Conservation (phyloP, 1,140 invertebrate species). For the Patella vulgata region DNA sequence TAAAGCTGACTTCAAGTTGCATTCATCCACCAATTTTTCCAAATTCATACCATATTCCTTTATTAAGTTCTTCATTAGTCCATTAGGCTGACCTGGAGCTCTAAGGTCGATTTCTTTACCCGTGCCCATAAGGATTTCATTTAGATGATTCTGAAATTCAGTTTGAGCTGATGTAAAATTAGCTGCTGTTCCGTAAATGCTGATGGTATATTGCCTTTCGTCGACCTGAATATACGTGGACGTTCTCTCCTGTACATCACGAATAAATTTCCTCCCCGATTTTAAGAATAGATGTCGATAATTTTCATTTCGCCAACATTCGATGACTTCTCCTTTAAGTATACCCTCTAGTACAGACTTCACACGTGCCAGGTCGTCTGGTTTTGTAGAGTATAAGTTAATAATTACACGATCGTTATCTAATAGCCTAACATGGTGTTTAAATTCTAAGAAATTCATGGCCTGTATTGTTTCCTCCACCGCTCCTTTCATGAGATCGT, state of each 20-base stretch:
- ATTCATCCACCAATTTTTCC: constrained; percentile 25
- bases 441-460: too few species aligned
- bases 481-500: too few species aligned
- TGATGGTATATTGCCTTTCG: background rate
- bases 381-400: background rate
- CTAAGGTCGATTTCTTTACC: constrained; percentile 30
- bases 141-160: constrained; percentile 1
- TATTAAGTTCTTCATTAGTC: constrained; percentile 52
- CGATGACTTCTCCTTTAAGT: too few species aligned
- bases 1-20: constrained; percentile 21
- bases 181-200: background rate
- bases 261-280: too few species aligned
- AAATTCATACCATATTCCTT: constrained; percentile 32
- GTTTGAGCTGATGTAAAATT: constrained; percentile 6
- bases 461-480: too few species aligned
- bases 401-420: background rate
- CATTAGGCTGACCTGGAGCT: constrained; percentile 40
- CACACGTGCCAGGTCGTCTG: too few species aligned
- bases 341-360: too few species aligned
- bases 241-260: background rate
- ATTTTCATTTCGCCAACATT: too few species aligned
- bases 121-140: constrained; percentile 10
- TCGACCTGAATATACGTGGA: too few species aligned
- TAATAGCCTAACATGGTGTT: background rate
- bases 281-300: too few species aligned